phyloP scores from a whole-genome alignment of 1,140 invertebrate genomes.

The Oppia nitens region DNA sequence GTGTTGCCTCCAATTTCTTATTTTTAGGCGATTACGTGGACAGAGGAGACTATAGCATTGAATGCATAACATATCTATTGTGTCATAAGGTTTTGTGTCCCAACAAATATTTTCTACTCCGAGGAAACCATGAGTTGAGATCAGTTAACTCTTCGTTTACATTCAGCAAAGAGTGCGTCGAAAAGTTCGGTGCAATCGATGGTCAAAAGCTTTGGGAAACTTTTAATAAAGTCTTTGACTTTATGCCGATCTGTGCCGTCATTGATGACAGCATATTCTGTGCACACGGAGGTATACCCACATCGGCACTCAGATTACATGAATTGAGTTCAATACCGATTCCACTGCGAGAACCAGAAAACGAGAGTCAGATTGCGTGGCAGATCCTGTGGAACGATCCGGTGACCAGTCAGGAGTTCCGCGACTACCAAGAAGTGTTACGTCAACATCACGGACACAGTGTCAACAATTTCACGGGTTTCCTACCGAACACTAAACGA shows the following conservation, averaged over 20 bases:
- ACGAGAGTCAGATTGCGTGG: conserved; percentile 48
- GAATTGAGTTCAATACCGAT: conserved; percentile 41
- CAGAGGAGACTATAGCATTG: conserved; percentile 27
- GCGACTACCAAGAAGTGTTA: conserved; percentile 5
- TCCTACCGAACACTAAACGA: conserved; percentile 42
- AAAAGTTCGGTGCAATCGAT: conserved; percentile 44
- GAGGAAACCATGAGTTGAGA: conserved; percentile 46
- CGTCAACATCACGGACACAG: neutral
- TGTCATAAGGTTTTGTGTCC: conserved; percentile 41
- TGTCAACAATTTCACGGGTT: conserved; percentile 34
- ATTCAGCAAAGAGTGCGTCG: conserved; percentile 41
- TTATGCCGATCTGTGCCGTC: conserved; percentile 46
- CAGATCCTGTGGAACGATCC: conserved; percentile 57
- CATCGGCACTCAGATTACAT: conserved; percentile 36
- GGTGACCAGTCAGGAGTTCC: conserved; percentile 25
- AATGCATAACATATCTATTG: conserved; percentile 42
- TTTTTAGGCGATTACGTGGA: conserved; percentile 51
- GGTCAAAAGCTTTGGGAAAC: conserved; percentile 44
- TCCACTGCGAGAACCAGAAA: conserved; percentile 41
- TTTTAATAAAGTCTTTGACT: conserved; percentile 49
- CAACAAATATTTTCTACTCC: conserved; percentile 37
- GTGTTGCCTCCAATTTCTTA: conserved; percentile 38
- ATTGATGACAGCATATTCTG: conserved; percentile 52
- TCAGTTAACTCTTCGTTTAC: conserved; percentile 48
- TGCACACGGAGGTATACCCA: conserved; percentile 52